Evolutionary conservation across 2,888 invertebrate species (phyloP), one percentile per base, ranked within the genome.

Genomic region (Choristoneura rosaceana): DNA sequence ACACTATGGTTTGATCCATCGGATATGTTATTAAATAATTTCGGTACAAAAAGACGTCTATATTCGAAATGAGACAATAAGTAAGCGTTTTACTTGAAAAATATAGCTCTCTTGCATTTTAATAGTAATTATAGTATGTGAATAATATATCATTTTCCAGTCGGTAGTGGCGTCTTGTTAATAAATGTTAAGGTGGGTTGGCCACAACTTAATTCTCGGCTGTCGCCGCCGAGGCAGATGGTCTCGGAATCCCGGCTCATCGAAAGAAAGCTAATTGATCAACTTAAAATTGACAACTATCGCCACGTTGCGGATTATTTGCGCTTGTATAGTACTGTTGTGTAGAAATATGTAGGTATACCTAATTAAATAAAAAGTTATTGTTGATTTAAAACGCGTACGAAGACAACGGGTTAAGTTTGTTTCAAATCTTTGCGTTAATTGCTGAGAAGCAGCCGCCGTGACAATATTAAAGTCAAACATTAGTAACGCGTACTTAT

Each of bases 401-500:
- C 8, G 8, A 59, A 59, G 34, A 34, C n/a, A 34, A 25, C 7
- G 59, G 59, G 59, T 38, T 12, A 59, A 59, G n/a, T 59, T 59
- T 38, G 61, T 12, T 17, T 14, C 90, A 87, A 89, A 91, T 90
- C 89, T 88, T 88, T 85, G 88, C 90, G 88, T 89, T 91, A 91
- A 91, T 91, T 91, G 89, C 85, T 76, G 77, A 76, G 76, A 81
- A 80, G 82, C 82, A 86, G 82, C 80, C 55, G 70, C 52, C 62
- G 58, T 25, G 83, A 83, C 84, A 83, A 80, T 84, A 86, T 89
- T 90, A 87, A 88, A 88, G 84, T 90, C 88, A 89, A 90, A 90
- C 88, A 90, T 91, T 90, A 90, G 86, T 85, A 82, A 76, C 78
- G 77, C 80, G 84, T 87, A 87, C 88, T 90, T 92, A 92, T 92